Evolutionary conservation across 2,888 invertebrate species (phyloP), one percentile per base, ranked within the genome.

Genomic region (Rhyacophila evoluta): DNA sequence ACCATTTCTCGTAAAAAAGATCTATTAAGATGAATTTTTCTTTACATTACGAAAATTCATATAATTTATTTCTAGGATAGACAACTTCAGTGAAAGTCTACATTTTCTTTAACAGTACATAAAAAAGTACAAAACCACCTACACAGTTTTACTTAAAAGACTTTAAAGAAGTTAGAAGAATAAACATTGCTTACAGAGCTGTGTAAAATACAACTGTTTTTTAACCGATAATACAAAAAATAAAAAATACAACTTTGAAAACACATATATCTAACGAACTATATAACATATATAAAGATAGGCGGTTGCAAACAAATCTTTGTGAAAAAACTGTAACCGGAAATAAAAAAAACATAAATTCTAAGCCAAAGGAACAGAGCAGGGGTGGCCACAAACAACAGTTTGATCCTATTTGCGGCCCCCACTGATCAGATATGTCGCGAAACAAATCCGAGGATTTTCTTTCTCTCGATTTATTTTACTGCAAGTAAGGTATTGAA

Each of bases 391-490:
- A 55, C 55, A 55, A 55, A 55, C 55, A 55, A 55, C 55, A 55
- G 55, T 55, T 55, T 55, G 55, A 55, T 55, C 25, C 55, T 55
- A 19, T 55, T 55, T 55, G 55, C 25, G 55, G 55, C 69, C 12
- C 69, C 12, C 8, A 5, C 27, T 69, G 69, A 69, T 69, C 69
- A 29, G 29, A 69, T 69, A 69, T 69, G 69, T 69, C 69, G 29
- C 69, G 12, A 33, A 69, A 55, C 55, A 69, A 69, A 69, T 69
- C 69, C 69, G 12, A 1, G 69, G 69, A 69, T 69, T 69, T 69
- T n/a, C 69, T n/a, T 15, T 33, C n/a, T 8, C 1, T 3, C 25
- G 55, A 55, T 55, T 8, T 55, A 2, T 55, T 55, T 55, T 19
- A 19, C 15, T 55, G 55, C 55, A 55, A 55, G 5, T 55, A 15